Percentiles rank a stretch among this genome's conserved stretches.
phyloP scores from a whole-genome alignment of 2,888 invertebrate species.

The Theristus sp. region DNA sequence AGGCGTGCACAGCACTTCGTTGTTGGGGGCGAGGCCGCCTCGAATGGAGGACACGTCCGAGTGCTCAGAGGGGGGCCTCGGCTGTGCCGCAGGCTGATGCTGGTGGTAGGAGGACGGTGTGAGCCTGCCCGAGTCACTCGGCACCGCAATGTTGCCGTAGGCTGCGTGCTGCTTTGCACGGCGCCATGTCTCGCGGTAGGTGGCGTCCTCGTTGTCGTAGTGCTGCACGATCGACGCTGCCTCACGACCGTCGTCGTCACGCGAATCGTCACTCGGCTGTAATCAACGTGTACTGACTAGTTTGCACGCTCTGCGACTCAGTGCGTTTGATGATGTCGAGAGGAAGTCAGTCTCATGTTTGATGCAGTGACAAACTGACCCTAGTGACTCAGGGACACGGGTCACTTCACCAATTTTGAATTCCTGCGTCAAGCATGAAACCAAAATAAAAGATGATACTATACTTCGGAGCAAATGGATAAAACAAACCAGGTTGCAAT shows the following conservation, averaged over 20 bases:
- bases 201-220: slow-evolving; percentile 1
- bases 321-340: not conserved
- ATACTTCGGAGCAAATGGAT: too few relatives aligned
- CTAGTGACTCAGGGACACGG: too few relatives aligned
- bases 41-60: not conserved
- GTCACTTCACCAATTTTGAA: too few relatives aligned
- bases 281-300: not conserved
- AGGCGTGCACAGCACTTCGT: too few relatives aligned
- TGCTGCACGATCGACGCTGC: slow-evolving; percentile 4
- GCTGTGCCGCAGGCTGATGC: too few relatives aligned
- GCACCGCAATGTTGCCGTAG: not conserved
- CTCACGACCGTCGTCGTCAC: not conserved
- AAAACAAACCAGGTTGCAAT: too few relatives aligned
- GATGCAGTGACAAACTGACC: too few relatives aligned
- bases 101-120: not conserved
- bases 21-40: not conserved
- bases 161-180: slow-evolving; percentile 3
- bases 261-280: not conserved
- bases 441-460: too few relatives aligned
- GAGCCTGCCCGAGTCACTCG: not conserved
- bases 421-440: too few relatives aligned
- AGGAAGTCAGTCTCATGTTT: too few relatives aligned
- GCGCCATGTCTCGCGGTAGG: slow-evolving; percentile 6
- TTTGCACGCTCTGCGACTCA: not conserved
- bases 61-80: too few relatives aligned